phyloP scores from a whole-genome alignment of 2,888 invertebrate genomes.

The Rhamnusium bicolor region DNA sequence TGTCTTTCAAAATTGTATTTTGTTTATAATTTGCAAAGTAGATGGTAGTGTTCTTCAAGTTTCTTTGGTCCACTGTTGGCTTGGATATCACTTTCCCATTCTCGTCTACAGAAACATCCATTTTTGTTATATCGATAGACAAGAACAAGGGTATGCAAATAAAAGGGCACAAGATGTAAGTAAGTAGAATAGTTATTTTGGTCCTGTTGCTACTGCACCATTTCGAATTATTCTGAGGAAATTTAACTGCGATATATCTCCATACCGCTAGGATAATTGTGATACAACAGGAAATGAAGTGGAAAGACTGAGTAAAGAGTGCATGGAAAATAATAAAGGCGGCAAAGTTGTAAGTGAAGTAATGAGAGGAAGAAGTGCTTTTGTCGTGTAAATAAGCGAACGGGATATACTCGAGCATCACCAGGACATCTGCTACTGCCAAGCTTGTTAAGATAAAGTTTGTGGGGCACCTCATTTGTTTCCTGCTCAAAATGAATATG shows the following conservation, averaged over 20 bases:
- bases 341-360: constrained; percentile 82
- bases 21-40: constrained; percentile 48
- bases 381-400: constrained; percentile 84
- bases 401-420: constrained; percentile 95
- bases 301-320: constrained; percentile 89
- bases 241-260: constrained; percentile 89
- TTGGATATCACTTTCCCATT: constrained; percentile 68
- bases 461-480: constrained; percentile 92
- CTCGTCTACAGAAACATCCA: constrained; percentile 61
- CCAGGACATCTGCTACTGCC: constrained; percentile 93
- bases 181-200: constrained; percentile 81
- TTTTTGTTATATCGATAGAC: constrained; percentile 81
- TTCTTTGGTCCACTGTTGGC: constrained; percentile 30
- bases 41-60: constrained; percentile 47
- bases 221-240: constrained; percentile 84
- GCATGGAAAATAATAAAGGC: constrained; percentile 90
- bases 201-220: constrained; percentile 89
- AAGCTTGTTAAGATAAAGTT: constrained; percentile 92
- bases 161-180: constrained; percentile 87
- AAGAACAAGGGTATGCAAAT: constrained; percentile 89
- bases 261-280: constrained; percentile 94
- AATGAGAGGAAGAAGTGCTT: constrained; percentile 68
- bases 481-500: constrained; percentile 91
- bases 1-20: constrained; percentile 48
- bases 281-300: constrained; percentile 93